phyloP scores from a whole-genome alignment of 30 jellyfish, hydroid and myxozoan genomes.

The Turritopsis dohrnii region DNA sequence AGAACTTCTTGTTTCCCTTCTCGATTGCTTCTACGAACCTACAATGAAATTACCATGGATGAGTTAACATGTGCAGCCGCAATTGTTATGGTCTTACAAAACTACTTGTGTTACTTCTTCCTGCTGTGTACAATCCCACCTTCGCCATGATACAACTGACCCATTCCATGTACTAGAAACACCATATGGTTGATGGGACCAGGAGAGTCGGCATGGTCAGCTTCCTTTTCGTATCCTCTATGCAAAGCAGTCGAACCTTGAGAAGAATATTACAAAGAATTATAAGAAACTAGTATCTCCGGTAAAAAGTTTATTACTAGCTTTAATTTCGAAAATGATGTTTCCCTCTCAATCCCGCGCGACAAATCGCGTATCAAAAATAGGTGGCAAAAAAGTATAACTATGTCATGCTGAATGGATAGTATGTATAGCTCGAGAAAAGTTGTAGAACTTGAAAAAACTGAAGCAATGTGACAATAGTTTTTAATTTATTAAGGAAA shows the following conservation, averaged over 20 bases:
- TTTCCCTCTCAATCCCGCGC: no score
- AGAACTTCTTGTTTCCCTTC: constrained; percentile 42
- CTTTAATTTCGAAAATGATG: no score
- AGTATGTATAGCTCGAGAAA: no score
- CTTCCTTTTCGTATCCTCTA: constrained; percentile 80
- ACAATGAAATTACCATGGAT: neutral
- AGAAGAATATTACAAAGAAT: neutral
- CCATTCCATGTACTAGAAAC: constrained; percentile 88
- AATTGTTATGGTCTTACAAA: no score
- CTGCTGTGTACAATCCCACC: constrained; percentile 81
- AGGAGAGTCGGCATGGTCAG: constrained; percentile 42
- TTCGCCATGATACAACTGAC: constrained; percentile 65
- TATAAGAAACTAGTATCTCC: no score
- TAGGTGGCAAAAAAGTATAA: no score
- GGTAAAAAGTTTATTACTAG: no score
- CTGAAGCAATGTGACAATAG: neutral
- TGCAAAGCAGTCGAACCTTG: constrained; percentile 45
- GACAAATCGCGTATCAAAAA: no score
- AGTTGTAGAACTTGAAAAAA: no score
- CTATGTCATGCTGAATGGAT: no score
- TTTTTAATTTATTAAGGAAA: no score
- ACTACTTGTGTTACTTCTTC: constrained; percentile 44
- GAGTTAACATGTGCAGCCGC: neutral
- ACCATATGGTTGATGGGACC: constrained; percentile 58
- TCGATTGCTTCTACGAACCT: constrained; percentile 65